Percentiles rank a stretch among this genome's conserved stretches.
Conservation (phyloP, 2,113 vertebrate genomes). For the Lagopus muta region DNA sequence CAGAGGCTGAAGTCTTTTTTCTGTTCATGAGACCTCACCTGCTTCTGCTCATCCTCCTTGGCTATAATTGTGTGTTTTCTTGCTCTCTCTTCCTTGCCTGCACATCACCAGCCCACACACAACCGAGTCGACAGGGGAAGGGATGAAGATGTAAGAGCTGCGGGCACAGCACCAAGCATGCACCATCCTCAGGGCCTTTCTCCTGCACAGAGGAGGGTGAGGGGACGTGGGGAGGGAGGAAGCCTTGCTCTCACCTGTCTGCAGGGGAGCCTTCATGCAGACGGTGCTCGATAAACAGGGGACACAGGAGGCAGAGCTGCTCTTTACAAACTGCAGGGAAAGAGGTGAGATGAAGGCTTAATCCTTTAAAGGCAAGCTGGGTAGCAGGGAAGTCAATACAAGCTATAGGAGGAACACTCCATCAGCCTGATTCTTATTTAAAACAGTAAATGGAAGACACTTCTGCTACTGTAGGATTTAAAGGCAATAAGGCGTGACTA, state of each 20-base stretch:
- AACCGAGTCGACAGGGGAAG: fast-evolving
- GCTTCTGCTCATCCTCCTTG: neutral
- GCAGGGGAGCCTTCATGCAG: neutral
- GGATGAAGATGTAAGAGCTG: neutral
- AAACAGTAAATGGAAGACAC: neutral
- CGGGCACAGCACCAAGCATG: neutral
- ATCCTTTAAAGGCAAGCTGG: neutral
- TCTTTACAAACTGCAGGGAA: neutral
- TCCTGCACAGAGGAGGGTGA: fast-evolving
- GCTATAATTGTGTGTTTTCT: neutral
- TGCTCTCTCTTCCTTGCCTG: neutral
- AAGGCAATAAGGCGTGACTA: slow-evolving; percentile 44
- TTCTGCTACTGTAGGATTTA: neutral
- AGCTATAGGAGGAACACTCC: neutral
- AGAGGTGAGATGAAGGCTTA: neutral
- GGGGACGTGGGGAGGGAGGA: fast-evolving
- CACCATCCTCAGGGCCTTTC: neutral
- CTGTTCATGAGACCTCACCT: neutral
- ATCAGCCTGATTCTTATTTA: slow-evolving; percentile 42
- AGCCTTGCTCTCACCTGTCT: neutral
- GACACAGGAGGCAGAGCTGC: neutral
- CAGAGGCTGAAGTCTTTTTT: neutral
- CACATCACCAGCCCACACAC: neutral
- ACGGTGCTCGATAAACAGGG: neutral
- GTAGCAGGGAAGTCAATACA: neutral